Evolutionary conservation across 1,140 invertebrate species (phyloP).

Genomic region (Globodera rostochiensis): DNA sequence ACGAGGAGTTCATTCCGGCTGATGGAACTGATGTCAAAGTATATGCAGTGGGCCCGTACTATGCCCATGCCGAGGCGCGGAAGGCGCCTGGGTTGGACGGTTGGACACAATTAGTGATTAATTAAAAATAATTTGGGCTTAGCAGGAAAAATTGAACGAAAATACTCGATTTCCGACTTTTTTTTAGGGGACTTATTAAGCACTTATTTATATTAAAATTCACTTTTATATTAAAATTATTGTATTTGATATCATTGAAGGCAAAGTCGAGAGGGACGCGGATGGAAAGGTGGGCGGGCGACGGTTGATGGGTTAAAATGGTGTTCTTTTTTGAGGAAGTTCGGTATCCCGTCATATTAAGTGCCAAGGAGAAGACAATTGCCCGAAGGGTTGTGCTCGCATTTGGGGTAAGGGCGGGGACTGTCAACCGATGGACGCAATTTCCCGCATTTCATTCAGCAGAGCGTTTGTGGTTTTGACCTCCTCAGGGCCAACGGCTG

Average conservation of each 20-base stretch:
- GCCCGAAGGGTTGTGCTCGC: constrained; percentile 95
- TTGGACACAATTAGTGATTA: constrained; percentile 87
- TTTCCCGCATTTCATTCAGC: constrained; percentile 68
- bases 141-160: constrained; percentile 4
- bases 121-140: constrained; percentile 73
- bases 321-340: constrained; percentile 74
- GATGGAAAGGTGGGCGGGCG: constrained; percentile 77
- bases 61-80: constrained; percentile 96
- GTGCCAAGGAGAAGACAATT: constrained; percentile 96
- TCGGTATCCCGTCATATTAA: constrained; percentile 94
- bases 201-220: too few relatives aligned
- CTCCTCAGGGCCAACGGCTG: constrained; percentile 93
- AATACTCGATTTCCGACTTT: too few relatives aligned
- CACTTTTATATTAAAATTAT: background rate
- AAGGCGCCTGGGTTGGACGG: constrained; percentile 89
- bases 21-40: constrained; percentile 92
- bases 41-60: constrained; percentile 93
- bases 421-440: background rate
- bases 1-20: constrained; percentile 99
- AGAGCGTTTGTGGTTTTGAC: constrained; percentile 99
- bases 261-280: constrained; percentile 95
- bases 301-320: too few relatives aligned
- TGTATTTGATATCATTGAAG: constrained; percentile 65
- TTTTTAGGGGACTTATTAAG: too few relatives aligned
- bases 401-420: constrained; percentile 75